Evolutionary conservation across 1,140 invertebrate genomes (phyloP).

Genomic region (Camponotus floridanus): DNA sequence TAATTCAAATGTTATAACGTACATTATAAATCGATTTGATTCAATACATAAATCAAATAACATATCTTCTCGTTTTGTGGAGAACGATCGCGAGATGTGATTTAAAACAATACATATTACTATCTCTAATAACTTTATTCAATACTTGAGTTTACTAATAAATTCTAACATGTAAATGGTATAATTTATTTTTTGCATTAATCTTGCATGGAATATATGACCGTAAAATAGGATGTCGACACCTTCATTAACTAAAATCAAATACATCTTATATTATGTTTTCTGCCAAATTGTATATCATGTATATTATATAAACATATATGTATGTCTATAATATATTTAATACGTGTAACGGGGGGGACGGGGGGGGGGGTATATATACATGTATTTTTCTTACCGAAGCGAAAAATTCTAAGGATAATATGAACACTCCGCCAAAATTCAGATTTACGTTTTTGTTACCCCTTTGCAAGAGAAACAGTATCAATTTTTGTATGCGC

Average conservation of each 20-base stretch:
- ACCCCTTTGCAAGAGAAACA: constrained; percentile 6
- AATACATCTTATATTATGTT: background rate
- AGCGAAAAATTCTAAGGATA: too few relatives aligned
- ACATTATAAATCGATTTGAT: too few relatives aligned
- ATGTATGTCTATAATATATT: background rate
- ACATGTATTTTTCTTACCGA: background rate
- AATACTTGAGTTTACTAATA: background rate
- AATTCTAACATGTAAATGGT: background rate
- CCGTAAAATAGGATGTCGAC: constrained; percentile 12
- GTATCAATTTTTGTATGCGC: constrained; percentile 2
- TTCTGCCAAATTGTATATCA: too few relatives aligned
- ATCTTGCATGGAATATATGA: background rate
- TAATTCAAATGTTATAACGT: too few relatives aligned
- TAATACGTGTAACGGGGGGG: background rate
- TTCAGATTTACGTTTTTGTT: background rate
- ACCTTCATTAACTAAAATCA: background rate
- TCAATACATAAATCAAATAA: too few relatives aligned
- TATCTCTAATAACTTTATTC: too few relatives aligned
- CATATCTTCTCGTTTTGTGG: too few relatives aligned
- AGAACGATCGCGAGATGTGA: too few relatives aligned
- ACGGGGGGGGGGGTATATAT: too few relatives aligned
- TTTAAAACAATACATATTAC: too few relatives aligned
- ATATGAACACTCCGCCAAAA: background rate
- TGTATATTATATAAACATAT: too few relatives aligned
- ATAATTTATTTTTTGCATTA: background rate